A percentile compares a stretch with the other conserved stretches of the same genome.
phyloP scores from a whole-genome alignment of 2,113 vertebrate genomes.

The Tamias sibiricus region DNA sequence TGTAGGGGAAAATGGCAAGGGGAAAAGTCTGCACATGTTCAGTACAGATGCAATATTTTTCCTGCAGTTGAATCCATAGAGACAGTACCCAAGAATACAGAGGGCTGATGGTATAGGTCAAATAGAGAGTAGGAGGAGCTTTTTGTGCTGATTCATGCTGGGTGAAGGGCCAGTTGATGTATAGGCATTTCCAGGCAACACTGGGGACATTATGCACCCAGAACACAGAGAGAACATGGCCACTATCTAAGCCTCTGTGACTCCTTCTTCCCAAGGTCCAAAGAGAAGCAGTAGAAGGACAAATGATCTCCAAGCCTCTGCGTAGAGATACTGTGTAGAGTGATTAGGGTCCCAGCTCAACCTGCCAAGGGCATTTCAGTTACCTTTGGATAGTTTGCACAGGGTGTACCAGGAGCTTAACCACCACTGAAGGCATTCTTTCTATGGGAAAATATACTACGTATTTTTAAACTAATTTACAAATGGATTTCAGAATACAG shows the following conservation, averaged over 20 bases:
- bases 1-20: neutral
- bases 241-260: neutral
- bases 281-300: neutral
- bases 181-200: neutral
- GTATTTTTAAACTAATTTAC: slow-evolving; percentile 41
- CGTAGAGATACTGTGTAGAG: neutral
- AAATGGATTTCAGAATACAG: slow-evolving; percentile 6
- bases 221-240: neutral
- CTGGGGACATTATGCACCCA: neutral
- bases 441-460: neutral
- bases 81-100: neutral
- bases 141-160: neutral
- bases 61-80: neutral
- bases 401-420: neutral
- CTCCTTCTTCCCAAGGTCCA: neutral
- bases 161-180: neutral
- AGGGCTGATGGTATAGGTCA: neutral
- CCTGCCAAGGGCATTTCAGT: neutral
- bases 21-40: neutral
- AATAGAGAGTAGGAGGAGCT: neutral
- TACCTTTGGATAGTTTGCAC: neutral
- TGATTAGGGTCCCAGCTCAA: neutral
- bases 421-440: neutral
- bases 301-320: neutral
- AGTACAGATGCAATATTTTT: neutral